Evolutionary conservation across 92 coral and sea anemone genomes (phyloP), one percentile per base, ranked within the genome.

Genomic region (Montipora capitata): DNA sequence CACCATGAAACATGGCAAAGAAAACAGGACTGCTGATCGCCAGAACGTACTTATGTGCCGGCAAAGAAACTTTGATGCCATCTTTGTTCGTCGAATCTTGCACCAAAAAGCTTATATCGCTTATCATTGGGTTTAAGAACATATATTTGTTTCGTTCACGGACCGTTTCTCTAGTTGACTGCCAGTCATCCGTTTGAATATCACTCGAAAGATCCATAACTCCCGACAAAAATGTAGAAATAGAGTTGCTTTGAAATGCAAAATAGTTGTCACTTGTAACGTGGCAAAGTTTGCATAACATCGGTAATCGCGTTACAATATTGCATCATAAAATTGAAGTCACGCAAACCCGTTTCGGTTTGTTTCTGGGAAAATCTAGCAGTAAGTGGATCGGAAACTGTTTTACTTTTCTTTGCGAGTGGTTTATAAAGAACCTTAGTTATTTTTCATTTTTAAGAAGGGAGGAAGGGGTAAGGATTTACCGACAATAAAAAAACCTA

Each of bases 1-100:
- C 87, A 17, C 96, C 96, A 69, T 91, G 82, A 85, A 94, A 94
- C 96, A 94, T 94, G 27, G 96, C 95, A 85, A 84, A 89, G 80
- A 94, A 94, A 9, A 94, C 96, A 11, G 96, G 93, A 27, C 95
- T 92, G 65, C 95, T 91, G 8, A 92, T 82, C 14, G 91, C 91
- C 4, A 94, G 68, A 16, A 94, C 96, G 76, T 94, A 94, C 61
- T 94, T 94, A 48, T 94, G 96, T 4, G 96, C 96, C 20, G 94
- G 88, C 40, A 91, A 9, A 16, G 49, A 64, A 18, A 77, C 66
- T 10, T 78, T 91, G 18, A 57, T 17, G n/a, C 45, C 88, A 42
- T 85, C 75, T 48, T 89, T 82, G 58, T 77, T 45, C 12, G 80
- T 38, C 8, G 92, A 76, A 70, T 87, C 85, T 40, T 75, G 69